Conservation (phyloP, 2,113 vertebrate genomes). For the Poeciliopsis prolifica region DNA sequence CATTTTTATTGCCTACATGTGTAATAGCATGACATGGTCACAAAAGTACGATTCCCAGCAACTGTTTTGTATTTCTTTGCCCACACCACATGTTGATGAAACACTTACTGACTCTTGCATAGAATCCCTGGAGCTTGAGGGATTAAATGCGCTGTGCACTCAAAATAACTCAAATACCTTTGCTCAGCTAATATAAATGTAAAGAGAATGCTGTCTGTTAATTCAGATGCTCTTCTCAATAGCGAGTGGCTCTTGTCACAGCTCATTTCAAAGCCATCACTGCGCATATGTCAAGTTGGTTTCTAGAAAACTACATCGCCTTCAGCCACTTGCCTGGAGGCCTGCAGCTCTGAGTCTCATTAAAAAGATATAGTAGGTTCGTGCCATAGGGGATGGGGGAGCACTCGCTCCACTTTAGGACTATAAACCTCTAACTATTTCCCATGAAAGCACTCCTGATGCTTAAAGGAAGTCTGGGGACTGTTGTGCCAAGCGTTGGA, state of each 20-base stretch:
- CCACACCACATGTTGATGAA: conserved; percentile 27
- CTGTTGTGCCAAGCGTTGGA: conserved; percentile 15
- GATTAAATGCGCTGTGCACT: conserved; percentile 34
- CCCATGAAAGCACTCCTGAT: conserved; percentile 18
- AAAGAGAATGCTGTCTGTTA: conserved; percentile 20
- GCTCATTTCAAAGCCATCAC: conserved; percentile 33
- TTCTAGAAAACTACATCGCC: conserved; percentile 48
- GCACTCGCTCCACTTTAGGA: conserved; percentile 51
- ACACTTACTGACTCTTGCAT: conserved; percentile 22
- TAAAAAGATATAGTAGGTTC: conserved; percentile 64
- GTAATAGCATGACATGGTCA: conserved; percentile 11
- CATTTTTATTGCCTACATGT: conserved; percentile 34
- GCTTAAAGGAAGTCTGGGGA: conserved; percentile 54
- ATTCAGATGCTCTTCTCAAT: conserved; percentile 44
- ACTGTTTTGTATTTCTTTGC: conserved; percentile 36
- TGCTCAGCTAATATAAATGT: conserved; percentile 32
- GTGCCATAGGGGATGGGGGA: conserved; percentile 50
- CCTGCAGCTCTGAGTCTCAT: conserved; percentile 52
- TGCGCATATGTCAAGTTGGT: conserved; percentile 21
- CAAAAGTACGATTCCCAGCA: conserved; percentile 37
- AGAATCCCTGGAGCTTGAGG: conserved; percentile 34
- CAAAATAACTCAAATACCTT: conserved; percentile 19
- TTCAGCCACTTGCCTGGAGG: conserved; percentile 47
- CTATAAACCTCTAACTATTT: conserved; percentile 54
- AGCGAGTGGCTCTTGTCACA: conserved; percentile 28